phyloP scores from a whole-genome alignment of 2,113 vertebrate genomes.

The Lucifuga dentata region DNA sequence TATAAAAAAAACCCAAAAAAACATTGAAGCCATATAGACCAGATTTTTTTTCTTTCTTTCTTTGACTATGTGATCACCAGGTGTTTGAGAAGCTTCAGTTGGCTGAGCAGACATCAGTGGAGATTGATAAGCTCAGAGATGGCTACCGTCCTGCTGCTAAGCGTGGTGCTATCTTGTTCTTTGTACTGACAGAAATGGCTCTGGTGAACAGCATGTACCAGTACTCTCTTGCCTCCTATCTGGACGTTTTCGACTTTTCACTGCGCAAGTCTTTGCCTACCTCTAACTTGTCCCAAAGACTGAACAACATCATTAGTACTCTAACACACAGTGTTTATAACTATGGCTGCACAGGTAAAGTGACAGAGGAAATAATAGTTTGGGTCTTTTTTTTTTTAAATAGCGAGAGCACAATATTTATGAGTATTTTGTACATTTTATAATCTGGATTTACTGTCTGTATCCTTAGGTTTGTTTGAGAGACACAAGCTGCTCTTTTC shows the following conservation, averaged over 20 bases:
- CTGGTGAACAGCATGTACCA: slow-evolving; percentile 97
- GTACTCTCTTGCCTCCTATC: slow-evolving; percentile 92
- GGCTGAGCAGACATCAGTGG: slow-evolving; percentile 85
- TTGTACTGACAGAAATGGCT: slow-evolving; percentile 95
- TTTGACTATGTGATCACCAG: slow-evolving; percentile 72
- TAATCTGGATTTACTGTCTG: slow-evolving; percentile 2
- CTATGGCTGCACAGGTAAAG: slow-evolving; percentile 92
- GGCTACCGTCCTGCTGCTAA: slow-evolving; percentile 94
- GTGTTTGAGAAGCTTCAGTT: slow-evolving; percentile 92
- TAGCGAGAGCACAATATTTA: background rate
- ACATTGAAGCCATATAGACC: background rate
- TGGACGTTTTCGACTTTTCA: slow-evolving; percentile 91
- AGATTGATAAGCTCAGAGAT: slow-evolving; percentile 92
- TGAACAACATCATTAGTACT: slow-evolving; percentile 90
- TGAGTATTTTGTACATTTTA: background rate
- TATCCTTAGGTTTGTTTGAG: slow-evolving; percentile 90
- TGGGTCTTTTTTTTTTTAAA: too few species aligned
- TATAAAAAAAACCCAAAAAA: too few species aligned
- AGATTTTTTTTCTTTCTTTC: slow-evolving; percentile 1
- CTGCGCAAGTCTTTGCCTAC: slow-evolving; percentile 89
- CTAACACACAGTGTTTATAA: slow-evolving; percentile 93
- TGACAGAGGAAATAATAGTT: too few species aligned
- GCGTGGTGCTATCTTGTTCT: slow-evolving; percentile 93
- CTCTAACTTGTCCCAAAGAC: slow-evolving; percentile 82
- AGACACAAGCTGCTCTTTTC: slow-evolving; percentile 95